These are phyloP conservation scores for Griposia aprilina DNA, from an alignment of 2,888 invertebrate genomes.

Conservation along the genomic window DNA sequence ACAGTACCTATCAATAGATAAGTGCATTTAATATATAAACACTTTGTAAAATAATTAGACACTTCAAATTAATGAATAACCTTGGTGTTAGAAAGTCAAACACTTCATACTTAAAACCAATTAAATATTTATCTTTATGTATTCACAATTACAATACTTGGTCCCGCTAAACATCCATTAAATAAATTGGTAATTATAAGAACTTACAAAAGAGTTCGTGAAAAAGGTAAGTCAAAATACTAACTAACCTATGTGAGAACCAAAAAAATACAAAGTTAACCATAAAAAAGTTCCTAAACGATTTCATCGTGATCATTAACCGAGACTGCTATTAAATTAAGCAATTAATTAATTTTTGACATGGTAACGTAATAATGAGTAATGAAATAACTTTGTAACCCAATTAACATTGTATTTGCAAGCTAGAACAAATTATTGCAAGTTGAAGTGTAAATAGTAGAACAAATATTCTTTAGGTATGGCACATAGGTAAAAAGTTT, in stretches of 20 bases:
- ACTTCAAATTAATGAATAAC: conserved; percentile 44
- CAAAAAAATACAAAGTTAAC: neutral
- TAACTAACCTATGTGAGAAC: conserved; percentile 6
- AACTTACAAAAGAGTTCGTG: neutral
- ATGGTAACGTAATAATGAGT: conserved; percentile 50
- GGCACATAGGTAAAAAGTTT: conserved; percentile 29
- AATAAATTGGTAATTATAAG: neutral
- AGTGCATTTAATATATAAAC: conserved; percentile 1
- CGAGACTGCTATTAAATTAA: conserved; percentile 39
- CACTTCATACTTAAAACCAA: conserved; percentile 4
- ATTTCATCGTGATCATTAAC: conserved; percentile 46
- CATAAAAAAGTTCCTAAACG: conserved; percentile 21
- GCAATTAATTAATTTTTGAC: conserved; percentile 54
- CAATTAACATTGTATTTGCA: conserved; percentile 58
- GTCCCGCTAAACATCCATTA: neutral
- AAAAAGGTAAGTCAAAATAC: neutral
- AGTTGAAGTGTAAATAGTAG: conserved; percentile 4
- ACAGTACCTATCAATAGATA: neutral
- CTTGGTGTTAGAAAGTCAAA: conserved; percentile 63
- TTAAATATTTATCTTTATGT: conserved; percentile 5
- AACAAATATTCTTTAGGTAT: conserved; percentile 21
- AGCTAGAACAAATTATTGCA: conserved; percentile 47
- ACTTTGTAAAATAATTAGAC: neutral
- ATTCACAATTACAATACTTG: neutral
- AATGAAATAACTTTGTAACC: conserved; percentile 61